Evolutionary conservation across 2,888 invertebrate species (phyloP).

Genomic region (Salticus scenicus): DNA sequence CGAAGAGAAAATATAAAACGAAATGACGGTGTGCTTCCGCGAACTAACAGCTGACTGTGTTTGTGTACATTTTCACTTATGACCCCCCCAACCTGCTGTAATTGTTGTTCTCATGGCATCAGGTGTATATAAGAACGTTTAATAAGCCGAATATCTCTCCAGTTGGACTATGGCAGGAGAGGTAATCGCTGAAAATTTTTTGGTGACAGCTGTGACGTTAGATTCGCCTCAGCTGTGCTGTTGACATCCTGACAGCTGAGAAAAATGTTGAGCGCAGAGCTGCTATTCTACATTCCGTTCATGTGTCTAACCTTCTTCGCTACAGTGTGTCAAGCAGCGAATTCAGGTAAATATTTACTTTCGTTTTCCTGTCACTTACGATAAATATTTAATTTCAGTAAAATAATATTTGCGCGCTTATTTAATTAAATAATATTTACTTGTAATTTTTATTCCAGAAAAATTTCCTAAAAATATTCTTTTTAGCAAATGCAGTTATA

Average conservation of each 20-base stretch:
- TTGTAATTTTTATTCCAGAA: too few species aligned
- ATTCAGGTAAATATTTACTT: conserved; percentile 33
- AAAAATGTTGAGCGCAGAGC: conserved; percentile 49
- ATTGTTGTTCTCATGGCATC: neutral
- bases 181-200: neutral
- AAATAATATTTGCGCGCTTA: too few species aligned
- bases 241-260: conserved; percentile 50
- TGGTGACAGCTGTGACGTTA: conserved; percentile 33
- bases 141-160: conserved; percentile 2
- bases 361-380: too few species aligned
- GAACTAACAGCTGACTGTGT: conserved; percentile 52
- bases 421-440: too few species aligned
- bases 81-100: neutral
- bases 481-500: too few species aligned
- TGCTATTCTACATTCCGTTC: conserved; percentile 40
- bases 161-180: conserved; percentile 8
- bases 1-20: conserved; percentile 4
- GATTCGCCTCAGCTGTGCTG: conserved; percentile 45
- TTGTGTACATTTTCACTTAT: conserved; percentile 54
- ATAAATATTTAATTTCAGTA: too few species aligned
- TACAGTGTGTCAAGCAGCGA: conserved; percentile 34
- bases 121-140: neutral
- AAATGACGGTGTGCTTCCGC: conserved; percentile 40
- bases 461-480: too few species aligned
- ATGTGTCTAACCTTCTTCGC: conserved; percentile 33